Percentiles rank a stretch among this genome's conserved stretches.
Conservation (phyloP, 2,888 invertebrate species). For the Crocallis elinguaria region DNA sequence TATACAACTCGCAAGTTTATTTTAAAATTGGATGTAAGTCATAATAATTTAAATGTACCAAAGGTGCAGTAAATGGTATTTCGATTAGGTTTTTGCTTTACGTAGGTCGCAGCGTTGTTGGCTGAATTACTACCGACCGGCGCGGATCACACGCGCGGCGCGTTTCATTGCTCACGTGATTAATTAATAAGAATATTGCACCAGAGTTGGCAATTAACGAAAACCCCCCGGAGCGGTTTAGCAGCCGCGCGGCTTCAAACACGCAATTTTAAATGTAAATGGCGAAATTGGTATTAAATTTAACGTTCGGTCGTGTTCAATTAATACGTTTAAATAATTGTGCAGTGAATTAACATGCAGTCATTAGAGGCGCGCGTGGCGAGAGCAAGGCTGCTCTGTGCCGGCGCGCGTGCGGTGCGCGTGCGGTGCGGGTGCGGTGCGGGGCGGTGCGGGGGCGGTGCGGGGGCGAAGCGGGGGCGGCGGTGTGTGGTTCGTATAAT, state of each 20-base stretch:
- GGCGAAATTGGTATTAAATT: conserved; percentile 33
- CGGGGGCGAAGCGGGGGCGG: not conserved
- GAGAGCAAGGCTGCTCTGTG: not conserved
- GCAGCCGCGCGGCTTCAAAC: conserved; percentile 10
- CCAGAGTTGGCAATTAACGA: not conserved
- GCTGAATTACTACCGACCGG: too few relatives aligned
- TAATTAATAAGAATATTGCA: conserved; percentile 9
- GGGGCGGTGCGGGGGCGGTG: not conserved
- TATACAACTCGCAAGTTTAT: too few relatives aligned
- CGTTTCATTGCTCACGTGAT: conserved; percentile 1
- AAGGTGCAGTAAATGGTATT: too few relatives aligned
- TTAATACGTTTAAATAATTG: conserved; percentile 39
- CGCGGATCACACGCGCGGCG: not conserved
- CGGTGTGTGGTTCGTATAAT: conserved; percentile 28
- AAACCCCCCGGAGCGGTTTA: not conserved
- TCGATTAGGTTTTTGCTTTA: too few relatives aligned
- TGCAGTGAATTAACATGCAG: conserved; percentile 28
- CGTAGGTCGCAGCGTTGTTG: too few relatives aligned
- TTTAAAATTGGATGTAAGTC: too few relatives aligned
- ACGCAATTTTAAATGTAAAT: conserved; percentile 36
- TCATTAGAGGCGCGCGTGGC: conserved; percentile 25
- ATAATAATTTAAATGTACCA: too few relatives aligned
- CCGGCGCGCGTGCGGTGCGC: not conserved
- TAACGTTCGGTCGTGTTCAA: conserved; percentile 27
- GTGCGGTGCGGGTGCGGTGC: conserved; percentile 1